These are phyloP conservation scores for Picus viridis DNA, from an alignment of 2,797 vertebrate species.

Conservation along the genomic window DNA sequence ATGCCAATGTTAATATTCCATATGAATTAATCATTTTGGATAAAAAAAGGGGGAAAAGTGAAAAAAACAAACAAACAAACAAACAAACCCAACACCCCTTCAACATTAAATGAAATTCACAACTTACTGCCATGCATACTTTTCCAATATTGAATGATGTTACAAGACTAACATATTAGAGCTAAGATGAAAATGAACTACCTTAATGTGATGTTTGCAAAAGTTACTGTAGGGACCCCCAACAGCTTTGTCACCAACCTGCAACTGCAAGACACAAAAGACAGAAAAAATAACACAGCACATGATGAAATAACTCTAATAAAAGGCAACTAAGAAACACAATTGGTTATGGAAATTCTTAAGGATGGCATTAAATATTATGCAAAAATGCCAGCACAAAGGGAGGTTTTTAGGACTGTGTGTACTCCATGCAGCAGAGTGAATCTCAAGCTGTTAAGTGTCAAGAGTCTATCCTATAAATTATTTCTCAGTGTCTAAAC, in stretches of 20 bases:
- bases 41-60: not conserved
- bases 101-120: not conserved
- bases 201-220: not conserved
- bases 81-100: accelerated
- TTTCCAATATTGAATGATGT: not conserved
- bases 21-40: not conserved
- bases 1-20: not conserved
- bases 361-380: not conserved
- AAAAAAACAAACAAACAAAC: not conserved
- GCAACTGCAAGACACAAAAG: accelerated
- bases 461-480: not conserved
- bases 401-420: not conserved
- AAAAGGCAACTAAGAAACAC: not conserved
- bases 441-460: not conserved
- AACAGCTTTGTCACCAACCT: accelerated
- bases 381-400: not conserved
- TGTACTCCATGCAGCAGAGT: not conserved
- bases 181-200: not conserved
- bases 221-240: not conserved
- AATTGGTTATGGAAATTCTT: not conserved
- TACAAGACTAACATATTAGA: not conserved
- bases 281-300: not conserved
- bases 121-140: not conserved
- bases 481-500: constrained; percentile 32
- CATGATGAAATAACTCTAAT: not conserved